Evolutionary conservation across 92 coral and sea anemone species (phyloP).

Genomic region (Epizoanthus fatuus): DNA sequence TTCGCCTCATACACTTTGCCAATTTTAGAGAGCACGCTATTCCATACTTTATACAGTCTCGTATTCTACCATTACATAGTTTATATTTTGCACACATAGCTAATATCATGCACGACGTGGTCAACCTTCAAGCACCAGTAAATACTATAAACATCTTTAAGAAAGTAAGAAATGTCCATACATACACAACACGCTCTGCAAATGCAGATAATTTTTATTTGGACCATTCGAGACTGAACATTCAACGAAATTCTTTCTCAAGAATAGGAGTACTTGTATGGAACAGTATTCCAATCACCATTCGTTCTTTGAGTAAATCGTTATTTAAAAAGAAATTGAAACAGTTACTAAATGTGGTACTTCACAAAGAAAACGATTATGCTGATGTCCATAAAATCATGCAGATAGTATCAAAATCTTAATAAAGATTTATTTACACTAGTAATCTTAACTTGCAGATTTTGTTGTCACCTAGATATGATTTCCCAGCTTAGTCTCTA

Average conservation of each 20-base stretch:
- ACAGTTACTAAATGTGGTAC: not conserved
- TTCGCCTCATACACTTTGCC: conserved; percentile 38
- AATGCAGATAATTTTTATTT: not conserved
- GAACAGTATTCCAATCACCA: not conserved
- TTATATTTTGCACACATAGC: conserved; percentile 14
- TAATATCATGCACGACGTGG: conserved; percentile 11
- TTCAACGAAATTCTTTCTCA: not conserved
- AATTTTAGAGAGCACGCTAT: conserved; percentile 21
- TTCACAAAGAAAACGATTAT: not conserved
- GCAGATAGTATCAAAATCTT: not conserved
- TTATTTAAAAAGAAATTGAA: not conserved
- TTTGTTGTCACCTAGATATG: too few relatives aligned
- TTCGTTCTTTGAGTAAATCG: not conserved
- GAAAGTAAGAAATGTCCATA: not conserved
- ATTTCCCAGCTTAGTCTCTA: too few relatives aligned
- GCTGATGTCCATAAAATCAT: not conserved
- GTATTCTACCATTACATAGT: conserved; percentile 22
- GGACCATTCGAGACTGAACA: not conserved
- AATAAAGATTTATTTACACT: too few relatives aligned
- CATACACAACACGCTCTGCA: not conserved
- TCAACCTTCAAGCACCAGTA: conserved; percentile 21
- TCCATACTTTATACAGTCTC: conserved; percentile 18
- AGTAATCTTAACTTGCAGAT: too few relatives aligned
- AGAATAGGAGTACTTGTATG: not conserved
- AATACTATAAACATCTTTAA: conserved; percentile 36